These are phyloP conservation scores for Acleris emargana DNA, from an alignment of 2,888 invertebrate species.

Conservation along the genomic window DNA sequence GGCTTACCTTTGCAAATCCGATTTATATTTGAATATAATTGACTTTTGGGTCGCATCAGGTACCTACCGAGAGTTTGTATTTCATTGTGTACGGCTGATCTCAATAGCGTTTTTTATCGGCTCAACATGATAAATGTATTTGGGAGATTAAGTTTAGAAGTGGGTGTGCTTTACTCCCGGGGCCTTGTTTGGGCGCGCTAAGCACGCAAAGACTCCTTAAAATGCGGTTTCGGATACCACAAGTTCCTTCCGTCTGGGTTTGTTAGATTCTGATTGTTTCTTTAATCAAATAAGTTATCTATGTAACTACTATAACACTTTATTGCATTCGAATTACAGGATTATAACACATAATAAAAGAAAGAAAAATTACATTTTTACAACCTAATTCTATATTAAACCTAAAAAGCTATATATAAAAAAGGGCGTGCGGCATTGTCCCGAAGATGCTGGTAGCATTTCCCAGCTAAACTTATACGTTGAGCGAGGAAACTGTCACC, in stretches of 20 bases:
- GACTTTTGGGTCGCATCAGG: slow-evolving; percentile 78
- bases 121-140: slow-evolving; percentile 82
- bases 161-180: slow-evolving; percentile 51
- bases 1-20: slow-evolving; percentile 82
- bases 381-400: no score
- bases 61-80: slow-evolving; percentile 70
- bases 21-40: slow-evolving; percentile 84
- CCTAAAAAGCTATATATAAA: no score
- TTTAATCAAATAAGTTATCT: no score
- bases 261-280: background rate
- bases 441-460: no score
- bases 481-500: no score
- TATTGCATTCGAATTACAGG: no score
- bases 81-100: slow-evolving; percentile 77
- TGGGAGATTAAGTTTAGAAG: slow-evolving; percentile 72
- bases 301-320: no score
- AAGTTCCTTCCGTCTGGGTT: slow-evolving; percentile 10
- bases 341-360: no score
- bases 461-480: no score
- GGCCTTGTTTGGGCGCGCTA: slow-evolving; percentile 46
- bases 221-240: slow-evolving; percentile 42
- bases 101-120: slow-evolving; percentile 80
- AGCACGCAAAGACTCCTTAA: slow-evolving; percentile 54
- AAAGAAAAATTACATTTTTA: no score
- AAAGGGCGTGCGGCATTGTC: no score